Evolutionary conservation across 2,113 vertebrate species (phyloP).

Genomic region (Stegastes partitus): DNA sequence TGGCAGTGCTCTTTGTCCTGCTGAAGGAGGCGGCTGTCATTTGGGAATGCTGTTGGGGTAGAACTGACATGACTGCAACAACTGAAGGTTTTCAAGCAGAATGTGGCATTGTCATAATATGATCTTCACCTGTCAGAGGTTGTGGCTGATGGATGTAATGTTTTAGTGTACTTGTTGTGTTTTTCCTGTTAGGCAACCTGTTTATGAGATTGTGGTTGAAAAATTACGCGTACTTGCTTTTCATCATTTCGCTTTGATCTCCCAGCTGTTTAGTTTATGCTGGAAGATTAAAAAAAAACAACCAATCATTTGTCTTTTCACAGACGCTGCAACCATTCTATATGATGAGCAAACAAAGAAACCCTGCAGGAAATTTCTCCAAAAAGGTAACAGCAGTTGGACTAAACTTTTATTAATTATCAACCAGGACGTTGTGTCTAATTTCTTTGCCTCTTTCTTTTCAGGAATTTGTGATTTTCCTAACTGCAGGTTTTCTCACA

Average conservation of each 20-base stretch:
- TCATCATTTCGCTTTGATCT: background rate
- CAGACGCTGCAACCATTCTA: constrained; percentile 80
- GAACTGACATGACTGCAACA: too few species aligned
- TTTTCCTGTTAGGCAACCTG: background rate
- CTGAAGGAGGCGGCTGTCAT: too few species aligned
- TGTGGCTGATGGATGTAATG: too few species aligned
- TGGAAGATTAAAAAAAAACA: constrained; percentile 2
- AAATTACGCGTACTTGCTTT: constrained; percentile 5
- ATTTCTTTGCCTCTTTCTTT: background rate
- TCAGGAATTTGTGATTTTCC: constrained; percentile 85
- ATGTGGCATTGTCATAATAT: too few species aligned
- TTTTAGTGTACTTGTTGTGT: background rate
- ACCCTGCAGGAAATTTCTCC: constrained; percentile 84
- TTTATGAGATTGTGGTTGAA: background rate
- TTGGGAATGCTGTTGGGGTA: too few species aligned
- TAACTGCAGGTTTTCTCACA: constrained; percentile 96
- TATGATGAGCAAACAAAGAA: constrained; percentile 83
- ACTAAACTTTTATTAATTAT: background rate
- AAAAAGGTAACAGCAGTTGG: constrained; percentile 71
- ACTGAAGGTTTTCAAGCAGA: too few species aligned
- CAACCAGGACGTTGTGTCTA: background rate
- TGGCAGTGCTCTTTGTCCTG: too few species aligned
- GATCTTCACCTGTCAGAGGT: too few species aligned
- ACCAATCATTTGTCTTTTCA: background rate
- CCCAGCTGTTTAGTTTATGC: background rate